Base-by-base conservation (phyloP, 2,113 vertebrate genomes). In the Porphyrio hochstetteri region DNA sequence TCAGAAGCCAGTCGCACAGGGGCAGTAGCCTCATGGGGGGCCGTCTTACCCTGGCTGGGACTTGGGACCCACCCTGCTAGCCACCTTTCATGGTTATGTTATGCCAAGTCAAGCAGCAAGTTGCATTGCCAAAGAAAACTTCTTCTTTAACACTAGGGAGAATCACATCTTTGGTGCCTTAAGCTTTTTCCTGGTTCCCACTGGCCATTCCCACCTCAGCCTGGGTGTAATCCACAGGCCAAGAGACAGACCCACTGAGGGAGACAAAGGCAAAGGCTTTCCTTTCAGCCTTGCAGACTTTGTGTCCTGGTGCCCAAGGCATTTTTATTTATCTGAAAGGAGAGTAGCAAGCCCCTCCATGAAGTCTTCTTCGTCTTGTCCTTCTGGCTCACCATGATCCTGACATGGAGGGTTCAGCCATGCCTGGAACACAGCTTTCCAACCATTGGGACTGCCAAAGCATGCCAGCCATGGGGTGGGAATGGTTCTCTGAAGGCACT, bases 11-110 rank as follows among this genome's bases (percentile, higher is more conserved):
- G 5, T 56, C 9, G 27, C 8, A 6, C 35, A 36, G 28, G 7
- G 14, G 6, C 46, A 84, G 42, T 46, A 82, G 42, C 20, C 29
- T 88, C 2, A 1, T 1, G 0, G 3, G 11, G 0, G 25, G 3
- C 2, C 23, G 74, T 19, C 50, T 72, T 21, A 55, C 19, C 9
- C 16, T 57, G 40, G 3, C 50, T 67, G 46, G 20, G 6, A 24
- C 36, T 63, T 42, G 42, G 46, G 40, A 55, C 20, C 8, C 25
- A 36, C 28, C 17, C 24, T 57, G n/a, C 55, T 77, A 50, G 31
- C 40, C 81, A 10, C 2, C 9, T 90, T 65, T 36, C 63, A 20
- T 20, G 27, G 28, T 6, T 56, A 4, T 23, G 16, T 52, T 33
- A 50, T 55, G 25, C 28, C 59, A 70, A 42, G 17, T 70, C 60